These are phyloP conservation scores for Drosophila basisetae DNA, from an alignment of 2,888 invertebrate genomes.

Conservation along the genomic window DNA sequence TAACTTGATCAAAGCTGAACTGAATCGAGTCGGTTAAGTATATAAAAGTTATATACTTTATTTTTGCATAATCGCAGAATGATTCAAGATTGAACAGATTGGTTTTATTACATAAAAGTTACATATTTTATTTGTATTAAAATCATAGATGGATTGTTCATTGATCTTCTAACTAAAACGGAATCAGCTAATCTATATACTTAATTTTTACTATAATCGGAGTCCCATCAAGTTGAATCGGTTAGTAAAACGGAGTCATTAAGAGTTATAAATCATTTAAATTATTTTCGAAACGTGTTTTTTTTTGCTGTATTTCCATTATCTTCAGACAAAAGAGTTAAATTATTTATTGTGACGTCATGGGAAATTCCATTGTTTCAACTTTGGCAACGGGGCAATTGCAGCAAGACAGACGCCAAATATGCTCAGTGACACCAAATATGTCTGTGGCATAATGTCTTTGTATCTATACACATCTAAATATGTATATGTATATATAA, in stretches of 20 bases:
- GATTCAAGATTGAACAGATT: no score
- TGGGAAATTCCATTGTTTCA: conserved; percentile 36
- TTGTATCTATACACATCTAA: conserved; percentile 27
- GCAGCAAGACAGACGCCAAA: conserved; percentile 48
- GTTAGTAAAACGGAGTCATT: not conserved
- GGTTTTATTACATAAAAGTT: not conserved
- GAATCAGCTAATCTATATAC: not conserved
- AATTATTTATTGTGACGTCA: conserved; percentile 35
- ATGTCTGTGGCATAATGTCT: conserved; percentile 42
- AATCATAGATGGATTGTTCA: not conserved
- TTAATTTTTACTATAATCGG: not conserved
- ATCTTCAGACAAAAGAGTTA: not conserved
- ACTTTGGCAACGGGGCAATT: conserved; percentile 49
- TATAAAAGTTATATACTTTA: not conserved
- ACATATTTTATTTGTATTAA: not conserved
- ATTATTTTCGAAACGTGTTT: not conserved
- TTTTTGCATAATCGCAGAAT: no score
- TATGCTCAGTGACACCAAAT: conserved; percentile 39
- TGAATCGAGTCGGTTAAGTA: not conserved
- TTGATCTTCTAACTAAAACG: not conserved
- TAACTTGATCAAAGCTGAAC: not conserved
- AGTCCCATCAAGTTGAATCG: no score
- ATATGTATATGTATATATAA: conserved; percentile 5
- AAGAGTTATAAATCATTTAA: not conserved
- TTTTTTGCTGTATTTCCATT: not conserved